Conservation (phyloP, 2,113 vertebrate genomes). For the Lepidothrix coronata region DNA sequence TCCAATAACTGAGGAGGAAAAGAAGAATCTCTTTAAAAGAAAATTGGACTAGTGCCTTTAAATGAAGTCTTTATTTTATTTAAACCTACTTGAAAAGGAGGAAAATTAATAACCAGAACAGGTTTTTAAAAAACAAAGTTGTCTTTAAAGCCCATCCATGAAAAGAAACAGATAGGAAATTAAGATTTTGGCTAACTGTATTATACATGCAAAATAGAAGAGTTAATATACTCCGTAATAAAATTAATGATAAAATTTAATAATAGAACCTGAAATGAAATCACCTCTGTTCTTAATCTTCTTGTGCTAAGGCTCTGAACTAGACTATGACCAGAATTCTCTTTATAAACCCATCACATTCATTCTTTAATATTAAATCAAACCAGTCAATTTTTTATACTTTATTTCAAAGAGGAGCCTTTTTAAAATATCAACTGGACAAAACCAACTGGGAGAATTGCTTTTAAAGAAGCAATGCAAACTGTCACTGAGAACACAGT, state of each 20-base stretch:
- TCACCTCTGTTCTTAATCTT: background rate
- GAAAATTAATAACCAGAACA: background rate
- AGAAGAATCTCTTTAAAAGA: background rate
- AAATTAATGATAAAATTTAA: background rate
- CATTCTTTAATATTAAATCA: background rate
- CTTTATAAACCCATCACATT: background rate
- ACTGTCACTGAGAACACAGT: rapidly evolving
- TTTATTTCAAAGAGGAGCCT: background rate
- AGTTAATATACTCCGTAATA: background rate
- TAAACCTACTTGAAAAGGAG: background rate
- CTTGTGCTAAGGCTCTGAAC: background rate
- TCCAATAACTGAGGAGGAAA: slow-evolving; percentile 84
- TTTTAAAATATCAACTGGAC: background rate
- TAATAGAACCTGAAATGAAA: background rate
- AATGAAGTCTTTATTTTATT: background rate
- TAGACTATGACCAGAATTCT: background rate
- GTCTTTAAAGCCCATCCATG: background rate
- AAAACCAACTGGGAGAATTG: background rate
- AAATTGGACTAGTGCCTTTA: background rate
- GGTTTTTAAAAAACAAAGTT: background rate
- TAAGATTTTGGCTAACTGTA: background rate
- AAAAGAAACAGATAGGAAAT: slow-evolving; percentile 9
- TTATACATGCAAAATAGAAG: background rate
- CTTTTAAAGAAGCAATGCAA: background rate
- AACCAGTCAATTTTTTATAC: background rate